These are phyloP conservation scores for Sebastes goodei DNA, from an alignment of 2,797 vertebrate genomes.

Conservation along the genomic window DNA sequence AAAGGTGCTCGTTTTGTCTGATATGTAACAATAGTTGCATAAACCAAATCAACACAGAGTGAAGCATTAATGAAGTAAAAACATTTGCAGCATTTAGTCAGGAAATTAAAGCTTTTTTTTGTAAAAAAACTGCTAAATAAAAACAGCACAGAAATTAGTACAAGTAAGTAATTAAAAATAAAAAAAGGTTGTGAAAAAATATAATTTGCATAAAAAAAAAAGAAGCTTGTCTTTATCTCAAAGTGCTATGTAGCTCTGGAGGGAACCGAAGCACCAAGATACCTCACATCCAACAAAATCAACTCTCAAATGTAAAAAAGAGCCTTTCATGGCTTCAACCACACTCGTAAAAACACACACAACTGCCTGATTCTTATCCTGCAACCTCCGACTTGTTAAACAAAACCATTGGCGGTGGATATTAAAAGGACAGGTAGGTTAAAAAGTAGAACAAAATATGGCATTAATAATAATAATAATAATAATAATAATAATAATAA, in stretches of 20 bases:
- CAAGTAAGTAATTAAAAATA: constrained; percentile 48
- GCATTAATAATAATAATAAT: background rate
- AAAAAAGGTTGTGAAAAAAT: constrained; percentile 59
- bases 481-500: background rate
- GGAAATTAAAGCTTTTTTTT: constrained; percentile 66
- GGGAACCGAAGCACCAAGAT: constrained; percentile 52
- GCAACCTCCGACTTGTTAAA: background rate
- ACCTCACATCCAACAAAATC: constrained; percentile 5
- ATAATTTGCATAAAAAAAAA: constrained; percentile 47
- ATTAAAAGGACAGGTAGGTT: constrained; percentile 19
- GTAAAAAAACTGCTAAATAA: constrained; percentile 31
- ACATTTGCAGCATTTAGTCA: constrained; percentile 55
- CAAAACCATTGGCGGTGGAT: background rate
- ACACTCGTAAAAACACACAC: background rate
- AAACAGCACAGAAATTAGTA: constrained; percentile 34
- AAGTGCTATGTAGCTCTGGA: constrained; percentile 74
- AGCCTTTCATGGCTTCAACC: background rate
- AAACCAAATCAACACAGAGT: constrained; percentile 18
- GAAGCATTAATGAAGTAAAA: constrained; percentile 27
- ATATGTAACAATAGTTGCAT: constrained; percentile 44
- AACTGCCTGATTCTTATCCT: background rate
- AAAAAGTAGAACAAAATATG: constrained; percentile 5
- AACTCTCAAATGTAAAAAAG: constrained; percentile 28
- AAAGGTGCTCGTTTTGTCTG: constrained; percentile 34
- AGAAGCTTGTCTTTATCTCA: constrained; percentile 46